Conservation (phyloP, 2,888 invertebrate species). For the Nomada hirtipes region DNA sequence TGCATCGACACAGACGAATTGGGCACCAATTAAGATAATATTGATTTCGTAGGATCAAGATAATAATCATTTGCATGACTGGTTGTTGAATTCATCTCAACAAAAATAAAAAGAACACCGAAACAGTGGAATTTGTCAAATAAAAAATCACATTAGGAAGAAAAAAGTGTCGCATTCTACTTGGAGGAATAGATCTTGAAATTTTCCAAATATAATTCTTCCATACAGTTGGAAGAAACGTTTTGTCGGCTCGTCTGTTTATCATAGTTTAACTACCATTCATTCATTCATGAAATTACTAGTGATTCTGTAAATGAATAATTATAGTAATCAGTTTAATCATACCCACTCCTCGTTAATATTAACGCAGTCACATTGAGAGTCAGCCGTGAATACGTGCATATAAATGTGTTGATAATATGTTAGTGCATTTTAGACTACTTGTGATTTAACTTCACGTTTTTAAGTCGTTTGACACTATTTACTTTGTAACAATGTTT, state of each 20-base stretch:
- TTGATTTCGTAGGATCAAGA: not conserved
- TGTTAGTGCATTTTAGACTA: too few relatives aligned
- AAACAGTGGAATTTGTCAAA: too few relatives aligned
- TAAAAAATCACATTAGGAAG: too few relatives aligned
- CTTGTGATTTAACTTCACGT: not conserved
- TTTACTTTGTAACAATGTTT: too few relatives aligned
- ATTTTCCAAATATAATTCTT: too few relatives aligned
- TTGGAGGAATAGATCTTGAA: too few relatives aligned
- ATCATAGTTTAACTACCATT: slow-evolving; percentile 10
- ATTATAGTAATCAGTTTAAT: slow-evolving; percentile 30
- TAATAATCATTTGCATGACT: not conserved
- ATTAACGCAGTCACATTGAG: not conserved
- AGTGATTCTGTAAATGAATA: slow-evolving; percentile 9
- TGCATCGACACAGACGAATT: slow-evolving; percentile 27
- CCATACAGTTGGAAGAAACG: too few relatives aligned
- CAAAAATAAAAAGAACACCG: too few relatives aligned
- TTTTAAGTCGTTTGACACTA: too few relatives aligned
- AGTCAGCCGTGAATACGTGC: not conserved
- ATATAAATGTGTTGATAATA: not conserved
- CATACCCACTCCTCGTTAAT: slow-evolving; percentile 10
- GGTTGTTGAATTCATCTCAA: not conserved
- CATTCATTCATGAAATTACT: slow-evolving; percentile 8
- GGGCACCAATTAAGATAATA: not conserved
- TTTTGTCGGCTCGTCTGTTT: not conserved
- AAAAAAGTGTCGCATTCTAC: too few relatives aligned